A percentile compares a stretch with the other conserved stretches of the same genome.
phyloP scores from a whole-genome alignment of 2,797 vertebrate genomes.

The Callimico goeldii region DNA sequence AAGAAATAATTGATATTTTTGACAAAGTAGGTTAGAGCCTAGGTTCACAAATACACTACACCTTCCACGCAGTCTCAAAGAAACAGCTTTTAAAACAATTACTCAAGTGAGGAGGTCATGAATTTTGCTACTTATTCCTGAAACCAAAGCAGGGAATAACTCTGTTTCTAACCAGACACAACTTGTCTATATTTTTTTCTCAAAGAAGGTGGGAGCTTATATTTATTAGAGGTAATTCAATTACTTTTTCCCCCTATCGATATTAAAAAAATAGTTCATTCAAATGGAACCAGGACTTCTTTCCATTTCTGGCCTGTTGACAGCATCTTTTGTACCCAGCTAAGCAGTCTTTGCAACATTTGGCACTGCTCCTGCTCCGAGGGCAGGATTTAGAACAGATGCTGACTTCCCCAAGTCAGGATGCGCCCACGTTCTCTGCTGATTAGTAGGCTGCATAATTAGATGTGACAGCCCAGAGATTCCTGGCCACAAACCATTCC shows the following conservation, averaged over 20 bases:
- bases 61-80: background rate
- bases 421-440: conserved; percentile 79
- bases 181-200: conserved; percentile 57
- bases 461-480: conserved; percentile 81
- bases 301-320: conserved; percentile 75
- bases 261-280: conserved; percentile 73
- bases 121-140: background rate
- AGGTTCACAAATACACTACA: background rate
- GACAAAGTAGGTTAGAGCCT: background rate
- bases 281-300: conserved; percentile 75
- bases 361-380: conserved; percentile 80
- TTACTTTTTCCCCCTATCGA: conserved; percentile 60
- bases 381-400: conserved; percentile 84
- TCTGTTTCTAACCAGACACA: background rate
- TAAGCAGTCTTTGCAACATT: conserved; percentile 82
- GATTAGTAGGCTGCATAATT: conserved; percentile 84
- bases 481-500: conserved; percentile 82
- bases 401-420: conserved; percentile 76
- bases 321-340: conserved; percentile 85
- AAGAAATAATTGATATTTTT: background rate
- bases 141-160: background rate
- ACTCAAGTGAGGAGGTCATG: background rate
- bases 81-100: background rate
- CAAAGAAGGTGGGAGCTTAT: conserved; percentile 66
- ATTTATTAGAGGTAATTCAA: conserved; percentile 75